Conservation (phyloP, 2,888 invertebrate species). For the Spisula solida region DNA sequence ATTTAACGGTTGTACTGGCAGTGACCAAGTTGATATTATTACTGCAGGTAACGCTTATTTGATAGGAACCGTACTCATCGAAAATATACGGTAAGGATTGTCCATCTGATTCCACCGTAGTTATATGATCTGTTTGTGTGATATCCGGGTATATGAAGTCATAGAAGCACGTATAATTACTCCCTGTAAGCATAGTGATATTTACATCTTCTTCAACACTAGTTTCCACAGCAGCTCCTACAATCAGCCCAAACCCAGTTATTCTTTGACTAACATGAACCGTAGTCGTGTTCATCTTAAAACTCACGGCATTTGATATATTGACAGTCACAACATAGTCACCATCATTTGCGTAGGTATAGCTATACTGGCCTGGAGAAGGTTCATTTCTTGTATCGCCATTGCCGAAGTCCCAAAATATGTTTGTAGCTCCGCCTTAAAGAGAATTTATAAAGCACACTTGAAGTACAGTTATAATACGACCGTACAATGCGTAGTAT, state of each 20-base stretch:
- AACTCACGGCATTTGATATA: constrained; percentile 77
- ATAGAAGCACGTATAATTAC: constrained; percentile 81
- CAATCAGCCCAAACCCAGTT: constrained; percentile 57
- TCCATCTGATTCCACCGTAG: constrained; percentile 42
- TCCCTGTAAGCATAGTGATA: constrained; percentile 77
- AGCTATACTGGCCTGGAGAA: constrained; percentile 1
- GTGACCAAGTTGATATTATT: constrained; percentile 73
- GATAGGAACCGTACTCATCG: constrained; percentile 63
- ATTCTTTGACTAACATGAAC: constrained; percentile 79
- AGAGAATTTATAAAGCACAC: neutral
- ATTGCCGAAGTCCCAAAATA: constrained; percentile 85
- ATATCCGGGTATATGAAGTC: constrained; percentile 68
- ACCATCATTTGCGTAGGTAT: constrained; percentile 74
- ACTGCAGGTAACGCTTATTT: constrained; percentile 71
- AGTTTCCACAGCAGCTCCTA: constrained; percentile 57
- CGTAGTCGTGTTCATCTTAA: constrained; percentile 76
- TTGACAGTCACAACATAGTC: constrained; percentile 78
- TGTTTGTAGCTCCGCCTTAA: constrained; percentile 80
- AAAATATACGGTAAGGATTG: constrained; percentile 67
- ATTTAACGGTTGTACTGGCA: constrained; percentile 30
- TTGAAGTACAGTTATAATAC: neutral
- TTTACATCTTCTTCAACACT: constrained; percentile 52
- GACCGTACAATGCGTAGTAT: too few species aligned
- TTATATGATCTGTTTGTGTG: constrained; percentile 26
- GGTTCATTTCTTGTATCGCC: constrained; percentile 56